Base-by-base conservation (phyloP, 2,888 invertebrate genomes). In the Cecidostiba fungosa region DNA sequence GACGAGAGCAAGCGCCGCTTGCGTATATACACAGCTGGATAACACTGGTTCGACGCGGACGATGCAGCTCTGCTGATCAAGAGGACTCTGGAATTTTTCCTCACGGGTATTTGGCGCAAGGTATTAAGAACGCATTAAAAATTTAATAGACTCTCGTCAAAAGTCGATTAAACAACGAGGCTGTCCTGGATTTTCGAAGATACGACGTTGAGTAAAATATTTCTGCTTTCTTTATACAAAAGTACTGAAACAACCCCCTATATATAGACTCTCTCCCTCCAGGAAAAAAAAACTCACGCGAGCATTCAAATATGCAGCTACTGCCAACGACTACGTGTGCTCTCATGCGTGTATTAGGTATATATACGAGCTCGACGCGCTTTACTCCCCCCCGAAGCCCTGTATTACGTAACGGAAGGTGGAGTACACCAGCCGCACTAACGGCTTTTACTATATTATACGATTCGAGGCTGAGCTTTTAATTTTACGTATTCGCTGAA, bases 11-110 rank as follows among this genome's bases (percentile, higher is more conserved):
- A 77, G 77, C 72, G 19, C 26, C 59, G 59, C 43, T 23, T 12
- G 62, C 10, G 4, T 1, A 12, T 19, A 19, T 5, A 2, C 5
- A 2, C n/a, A 19, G n/a, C 73, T 43, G 81, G 73, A 47, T 70
- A 36, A 26, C 39, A 78, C 69, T 14, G 74, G 82, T 78, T 85
- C 26, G 32, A n/a, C 54, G 47, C 39, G 76, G 69, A n/a, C 39
- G 1, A 10, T 19, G 47, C 12, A 16, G 14, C 12, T 47, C 2
- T 14, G 16, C 14, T 12, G 2, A 14, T 14, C 12, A 1, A 47
- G 1, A 47, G 47, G 50, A 43, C 10, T 43, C 2, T 12, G 43
- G 43, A 43, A 43, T 12, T 43, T 43, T 43, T 43, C 10, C 12
- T 12, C 4, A 4, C 1, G 36, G 0, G 6, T 36, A 36, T 36